Conservation (phyloP, 2,113 vertebrate species). For the Pluvialis apricaria region DNA sequence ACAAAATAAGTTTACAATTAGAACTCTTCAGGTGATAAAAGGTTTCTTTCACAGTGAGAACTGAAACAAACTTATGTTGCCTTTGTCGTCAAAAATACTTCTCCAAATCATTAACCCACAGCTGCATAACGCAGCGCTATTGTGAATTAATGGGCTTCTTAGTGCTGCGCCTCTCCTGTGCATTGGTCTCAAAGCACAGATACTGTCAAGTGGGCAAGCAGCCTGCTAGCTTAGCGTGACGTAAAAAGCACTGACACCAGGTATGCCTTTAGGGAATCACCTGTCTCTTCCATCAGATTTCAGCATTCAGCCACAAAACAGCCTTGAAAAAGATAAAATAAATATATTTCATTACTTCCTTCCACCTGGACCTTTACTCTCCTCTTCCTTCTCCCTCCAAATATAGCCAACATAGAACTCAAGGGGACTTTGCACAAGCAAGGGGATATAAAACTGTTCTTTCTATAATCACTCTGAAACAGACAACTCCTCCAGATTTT, state of each 20-base stretch:
- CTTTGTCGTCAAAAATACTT: not conserved
- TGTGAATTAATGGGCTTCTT: not conserved
- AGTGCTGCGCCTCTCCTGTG: fast-evolving
- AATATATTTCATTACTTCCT: not conserved
- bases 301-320: not conserved
- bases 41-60: not conserved
- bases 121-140: not conserved
- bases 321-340: not conserved
- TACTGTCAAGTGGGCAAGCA: not conserved
- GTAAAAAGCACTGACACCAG: too few relatives aligned
- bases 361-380: not conserved
- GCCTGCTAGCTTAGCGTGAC: not conserved
- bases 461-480: not conserved
- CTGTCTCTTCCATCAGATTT: not conserved
- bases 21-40: not conserved
- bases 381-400: not conserved
- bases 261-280: not conserved
- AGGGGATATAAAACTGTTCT: not conserved
- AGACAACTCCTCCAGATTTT: not conserved
- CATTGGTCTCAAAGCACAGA: not conserved
- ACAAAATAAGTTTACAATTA: not conserved
- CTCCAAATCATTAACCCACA: not conserved
- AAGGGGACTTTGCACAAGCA: not conserved
- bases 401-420: not conserved
- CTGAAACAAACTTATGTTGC: not conserved